A percentile compares a stretch with the other conserved stretches of the same genome.
Conservation (phyloP, 2,113 vertebrate species). For the Odontesthes bonariensis region DNA sequence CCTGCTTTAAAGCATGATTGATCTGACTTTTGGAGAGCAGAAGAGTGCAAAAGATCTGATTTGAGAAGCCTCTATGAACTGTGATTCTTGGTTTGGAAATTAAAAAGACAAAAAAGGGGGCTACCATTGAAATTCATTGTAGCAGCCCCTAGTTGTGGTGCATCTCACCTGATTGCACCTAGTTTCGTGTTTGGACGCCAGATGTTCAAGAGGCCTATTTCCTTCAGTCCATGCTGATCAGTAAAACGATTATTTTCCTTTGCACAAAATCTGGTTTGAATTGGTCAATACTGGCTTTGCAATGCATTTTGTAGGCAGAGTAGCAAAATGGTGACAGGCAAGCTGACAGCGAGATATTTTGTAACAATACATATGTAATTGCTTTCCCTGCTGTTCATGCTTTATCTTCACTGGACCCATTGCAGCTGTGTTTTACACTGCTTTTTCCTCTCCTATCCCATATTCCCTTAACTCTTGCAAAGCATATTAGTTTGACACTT, state of each 20-base stretch:
- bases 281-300: not conserved
- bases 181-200: not conserved
- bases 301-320: constrained; percentile 44
- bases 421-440: constrained; percentile 74
- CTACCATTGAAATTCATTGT: not conserved
- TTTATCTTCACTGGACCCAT: constrained; percentile 74
- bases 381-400: constrained; percentile 69
- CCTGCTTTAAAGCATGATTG: not conserved
- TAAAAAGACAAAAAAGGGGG: not conserved
- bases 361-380: constrained; percentile 81
- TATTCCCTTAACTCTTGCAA: constrained; percentile 76
- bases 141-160: not conserved
- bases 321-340: constrained; percentile 57
- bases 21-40: not conserved
- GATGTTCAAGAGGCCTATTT: not conserved
- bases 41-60: not conserved
- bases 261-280: not conserved
- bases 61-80: not conserved
- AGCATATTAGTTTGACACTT: constrained; percentile 78
- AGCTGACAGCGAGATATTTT: constrained; percentile 73
- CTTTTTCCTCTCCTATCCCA: constrained; percentile 36
- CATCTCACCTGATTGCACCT: not conserved
- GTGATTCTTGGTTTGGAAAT: not conserved
- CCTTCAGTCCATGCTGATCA: not conserved
- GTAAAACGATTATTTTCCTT: not conserved